Percentiles rank a stretch among this genome's conserved stretches.
Conservation (phyloP, 2,888 invertebrate species). For the Acanthosepion pharaonis region DNA sequence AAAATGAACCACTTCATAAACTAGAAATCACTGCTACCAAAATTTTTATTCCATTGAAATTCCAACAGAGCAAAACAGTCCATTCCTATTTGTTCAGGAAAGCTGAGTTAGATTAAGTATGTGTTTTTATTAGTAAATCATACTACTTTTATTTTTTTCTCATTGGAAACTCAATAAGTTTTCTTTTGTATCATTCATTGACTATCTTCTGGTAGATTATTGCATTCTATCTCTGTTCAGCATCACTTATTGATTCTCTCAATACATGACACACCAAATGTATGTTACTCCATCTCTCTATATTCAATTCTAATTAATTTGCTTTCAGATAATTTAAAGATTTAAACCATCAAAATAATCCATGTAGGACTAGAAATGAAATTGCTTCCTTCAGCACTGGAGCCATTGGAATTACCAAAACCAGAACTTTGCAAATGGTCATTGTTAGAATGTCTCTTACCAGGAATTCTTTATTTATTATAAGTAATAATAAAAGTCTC, state of each 20-base stretch:
- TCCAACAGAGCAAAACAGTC: too few species aligned
- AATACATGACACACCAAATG: conserved; percentile 16
- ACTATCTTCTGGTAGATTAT: too few species aligned
- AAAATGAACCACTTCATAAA: too few species aligned
- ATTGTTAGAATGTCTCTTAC: not conserved
- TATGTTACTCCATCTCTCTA: not conserved
- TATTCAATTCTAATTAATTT: conserved; percentile 1
- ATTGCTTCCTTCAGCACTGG: not conserved
- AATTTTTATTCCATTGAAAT: too few species aligned
- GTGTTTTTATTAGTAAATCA: not conserved
- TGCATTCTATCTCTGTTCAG: not conserved
- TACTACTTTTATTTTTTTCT: not conserved
- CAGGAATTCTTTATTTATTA: not conserved
- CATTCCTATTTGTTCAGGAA: too few species aligned
- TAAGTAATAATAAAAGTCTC: not conserved
- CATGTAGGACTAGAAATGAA: conserved; percentile 33
- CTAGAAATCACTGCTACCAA: too few species aligned
- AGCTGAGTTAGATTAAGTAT: not conserved
- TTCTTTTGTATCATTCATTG: not conserved
- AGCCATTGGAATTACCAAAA: not conserved
- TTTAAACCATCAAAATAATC: conserved; percentile 6
- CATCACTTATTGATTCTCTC: conserved; percentile 33
- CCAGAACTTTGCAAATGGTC: not conserved
- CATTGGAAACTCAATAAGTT: not conserved
- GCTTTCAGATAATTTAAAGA: conserved; percentile 33